A percentile compares a stretch with the other conserved stretches of the same genome.
These are phyloP conservation scores for Notarius lentiginosus DNA, from an alignment of 2,113 vertebrate genomes.

Conservation along the genomic window DNA sequence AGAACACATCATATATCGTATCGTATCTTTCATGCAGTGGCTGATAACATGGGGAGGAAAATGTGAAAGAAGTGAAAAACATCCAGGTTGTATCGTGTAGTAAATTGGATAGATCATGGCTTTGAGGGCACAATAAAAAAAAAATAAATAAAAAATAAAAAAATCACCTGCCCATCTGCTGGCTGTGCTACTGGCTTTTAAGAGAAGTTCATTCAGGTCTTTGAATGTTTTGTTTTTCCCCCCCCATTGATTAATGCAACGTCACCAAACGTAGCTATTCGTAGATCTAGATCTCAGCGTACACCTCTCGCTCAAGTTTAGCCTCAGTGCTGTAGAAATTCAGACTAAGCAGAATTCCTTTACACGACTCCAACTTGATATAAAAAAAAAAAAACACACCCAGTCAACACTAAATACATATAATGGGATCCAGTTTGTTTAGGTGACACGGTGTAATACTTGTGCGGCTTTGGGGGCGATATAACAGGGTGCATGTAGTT, in stretches of 20 bases:
- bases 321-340: neutral
- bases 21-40: neutral
- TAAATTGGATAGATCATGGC: neutral
- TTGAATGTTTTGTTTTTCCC: neutral
- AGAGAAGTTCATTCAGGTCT: neutral
- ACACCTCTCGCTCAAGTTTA: neutral
- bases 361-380: neutral
- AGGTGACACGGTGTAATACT: slow-evolving; percentile 5
- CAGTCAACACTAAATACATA: slow-evolving; percentile 10
- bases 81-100: neutral
- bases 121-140: neutral
- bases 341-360: too few species aligned
- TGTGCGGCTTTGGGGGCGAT: neutral
- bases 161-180: neutral
- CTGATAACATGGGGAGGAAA: neutral
- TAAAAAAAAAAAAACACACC: neutral
- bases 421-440: neutral
- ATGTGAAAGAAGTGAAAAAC: neutral
- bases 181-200: neutral
- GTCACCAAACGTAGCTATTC: neutral
- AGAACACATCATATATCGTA: neutral
- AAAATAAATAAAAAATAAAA: too few species aligned
- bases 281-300: neutral
- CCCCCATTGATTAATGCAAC: neutral
- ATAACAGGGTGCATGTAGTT: neutral